Percentiles rank a stretch among this genome's conserved stretches.
phyloP scores from a whole-genome alignment of 1,140 invertebrate species.

The Hylyphantes graminicola region DNA sequence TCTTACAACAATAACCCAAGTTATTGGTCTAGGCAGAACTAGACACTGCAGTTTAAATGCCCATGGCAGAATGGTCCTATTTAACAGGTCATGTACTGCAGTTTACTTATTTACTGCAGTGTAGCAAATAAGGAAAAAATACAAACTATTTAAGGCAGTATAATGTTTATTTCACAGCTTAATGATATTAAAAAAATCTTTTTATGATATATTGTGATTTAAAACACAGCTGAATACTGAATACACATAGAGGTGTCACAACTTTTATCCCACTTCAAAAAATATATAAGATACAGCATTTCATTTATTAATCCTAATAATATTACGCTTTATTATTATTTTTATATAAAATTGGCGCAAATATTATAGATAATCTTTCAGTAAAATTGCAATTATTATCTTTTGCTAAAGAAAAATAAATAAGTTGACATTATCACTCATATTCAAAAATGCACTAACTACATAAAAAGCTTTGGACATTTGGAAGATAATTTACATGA shows the following conservation, averaged over 20 bases:
- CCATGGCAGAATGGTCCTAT: no score
- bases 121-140: not conserved
- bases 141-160: conserved; percentile 21
- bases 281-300: conserved; percentile 33
- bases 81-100: no score
- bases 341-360: conserved; percentile 42
- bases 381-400: not conserved
- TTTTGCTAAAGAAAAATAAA: conserved; percentile 10
- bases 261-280: conserved; percentile 5
- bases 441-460: conserved; percentile 6
- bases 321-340: conserved; percentile 5
- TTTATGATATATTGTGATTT: conserved; percentile 21
- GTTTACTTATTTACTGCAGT: no score
- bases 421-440: not conserved
- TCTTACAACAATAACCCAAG: no score
- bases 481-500: conserved; percentile 18
- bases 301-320: conserved; percentile 14
- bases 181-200: conserved; percentile 25
- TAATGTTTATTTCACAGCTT: conserved; percentile 33
- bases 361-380: conserved; percentile 2
- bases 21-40: no score
- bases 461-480: conserved; percentile 34
- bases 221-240: conserved; percentile 38
- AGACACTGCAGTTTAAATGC: no score
- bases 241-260: conserved; percentile 15